Evolutionary conservation across 2,888 invertebrate genomes (phyloP), one percentile per base, ranked within the genome.

Genomic region (Tipula confusa): DNA sequence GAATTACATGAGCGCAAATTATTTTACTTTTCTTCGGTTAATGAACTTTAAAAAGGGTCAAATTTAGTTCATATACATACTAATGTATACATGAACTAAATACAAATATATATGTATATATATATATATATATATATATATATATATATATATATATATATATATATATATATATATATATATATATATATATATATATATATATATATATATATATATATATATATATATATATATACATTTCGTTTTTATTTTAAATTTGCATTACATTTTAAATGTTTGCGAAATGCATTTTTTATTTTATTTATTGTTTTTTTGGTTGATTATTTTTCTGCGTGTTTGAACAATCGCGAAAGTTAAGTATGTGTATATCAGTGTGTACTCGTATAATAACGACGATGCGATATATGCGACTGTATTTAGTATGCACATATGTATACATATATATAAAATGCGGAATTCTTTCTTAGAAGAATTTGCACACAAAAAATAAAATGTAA

Each of bases 391-490:
- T 38, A 38, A 38, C 38, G 38, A 13, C 38, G 64, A 64, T 24
- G 64, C 64, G 11, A 64, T 64, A 48, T 48, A 64, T 24, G 64
- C 24, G 24, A 18, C 18, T 64, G 24, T 24, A 64, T 64, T 64
- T 15, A 43, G 4, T n/a, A n/a, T n/a, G n/a, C n/a, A n/a, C n/a
- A n/a, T n/a, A n/a, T n/a, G n/a, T 13, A 13, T 38, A 38, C 13
- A 5, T 38, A 38, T 13, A 38, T 13, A 48, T 24, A 64, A 11
- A 24, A 64, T 64, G 64, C 64, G 64, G 64, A 64, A 64, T 64
- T 64, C 64, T 64, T 64, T 64, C 64, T 64, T 64, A 24, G 64
- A 64, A 64, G 64, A 64, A 64, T 64, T 64, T 64, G 64, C 64
- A 24, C 15, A 18, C 5, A 64, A 64, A 64, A 18, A 24, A 24